Evolutionary conservation across 2,797 vertebrate genomes (phyloP).

Genomic region (Sebastes diaconus): DNA sequence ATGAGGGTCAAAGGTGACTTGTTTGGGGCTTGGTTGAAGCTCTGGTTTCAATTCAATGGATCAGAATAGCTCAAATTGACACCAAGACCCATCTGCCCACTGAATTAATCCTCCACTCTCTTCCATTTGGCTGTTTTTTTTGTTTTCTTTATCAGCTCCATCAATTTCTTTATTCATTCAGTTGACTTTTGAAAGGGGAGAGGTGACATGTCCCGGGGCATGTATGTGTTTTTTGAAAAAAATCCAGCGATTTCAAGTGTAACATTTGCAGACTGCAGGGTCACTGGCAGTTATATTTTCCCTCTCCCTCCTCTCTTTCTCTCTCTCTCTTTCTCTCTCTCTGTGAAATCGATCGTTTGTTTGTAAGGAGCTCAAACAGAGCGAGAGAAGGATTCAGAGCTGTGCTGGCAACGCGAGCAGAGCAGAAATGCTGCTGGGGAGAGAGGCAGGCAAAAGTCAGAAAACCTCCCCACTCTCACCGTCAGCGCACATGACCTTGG

Average conservation of each 20-base stretch:
- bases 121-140: conserved; percentile 78
- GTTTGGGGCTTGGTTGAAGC: conserved; percentile 78
- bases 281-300: conserved; percentile 80
- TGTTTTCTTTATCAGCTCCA: conserved; percentile 82
- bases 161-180: conserved; percentile 85
- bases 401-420: conserved; percentile 69
- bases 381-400: conserved; percentile 65
- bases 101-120: conserved; percentile 82
- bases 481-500: conserved; percentile 70
- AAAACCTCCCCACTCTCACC: conserved; percentile 63
- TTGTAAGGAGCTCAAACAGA: conserved; percentile 83
- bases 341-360: conserved; percentile 84
- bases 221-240: conserved; percentile 52
- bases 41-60: conserved; percentile 80
- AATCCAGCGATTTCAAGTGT: conserved; percentile 83
- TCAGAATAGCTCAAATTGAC: conserved; percentile 86
- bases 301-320: conserved; percentile 53
- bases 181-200: conserved; percentile 83
- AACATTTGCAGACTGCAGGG: conserved; percentile 85
- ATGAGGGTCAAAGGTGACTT: conserved; percentile 78
- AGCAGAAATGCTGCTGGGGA: conserved; percentile 82
- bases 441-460: conserved; percentile 74
- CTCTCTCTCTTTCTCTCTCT: conserved; percentile 56
- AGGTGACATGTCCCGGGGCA: conserved; percentile 84
- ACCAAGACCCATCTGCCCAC: conserved; percentile 84